Base-by-base conservation (phyloP, 1,140 invertebrate genomes). In the Listronotus bonariensis region DNA sequence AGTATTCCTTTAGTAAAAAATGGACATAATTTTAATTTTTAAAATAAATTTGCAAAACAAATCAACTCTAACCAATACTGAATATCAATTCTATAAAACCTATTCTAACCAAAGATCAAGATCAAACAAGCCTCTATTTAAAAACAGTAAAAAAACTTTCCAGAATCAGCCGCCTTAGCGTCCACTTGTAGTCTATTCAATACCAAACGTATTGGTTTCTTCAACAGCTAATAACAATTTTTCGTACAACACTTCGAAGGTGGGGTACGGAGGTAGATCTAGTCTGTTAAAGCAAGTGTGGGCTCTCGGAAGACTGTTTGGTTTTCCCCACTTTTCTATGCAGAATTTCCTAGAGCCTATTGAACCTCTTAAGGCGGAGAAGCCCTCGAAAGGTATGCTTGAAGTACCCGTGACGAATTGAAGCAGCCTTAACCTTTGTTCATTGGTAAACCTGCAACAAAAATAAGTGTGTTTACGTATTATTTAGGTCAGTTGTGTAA, bases 321-420 rank as follows among this genome's bases (percentile, higher is more conserved):
- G 89, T 74, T 93, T 92, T 52, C 96, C 96, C 96, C 96, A 98
- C 78, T 97, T 97, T 80, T 99, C 97, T 72, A 99, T 96, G 78
- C 96, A 98, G 81, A 98, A 99, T 72, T 96, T 95, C 11, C 96
- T 84, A 10, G 95, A 95, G 3, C 97, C 96, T 59, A 95, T 97
- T 0, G 93, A 96, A 10, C 97, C 96, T 38, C 96, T 83, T 26
- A 99, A 81, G 10, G 95, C 95, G 0, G 95, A 86, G 81, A 99
- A 99, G 7, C 96, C 97, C 79, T 99, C 96, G 77, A 95, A 98
- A 0, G 97, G 97, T 70, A 99, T 95, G 72, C 93, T 96, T 0
- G 95, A 97, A 0, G 96, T 98, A 12, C 96, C 96, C 6, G 97
- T 99, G 18, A 98, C 96, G 82, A 98, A 99, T 80, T 97, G 95